phyloP scores from a whole-genome alignment of 1,140 invertebrate species.

The Pachyrhynchus sulphureomaculatus region DNA sequence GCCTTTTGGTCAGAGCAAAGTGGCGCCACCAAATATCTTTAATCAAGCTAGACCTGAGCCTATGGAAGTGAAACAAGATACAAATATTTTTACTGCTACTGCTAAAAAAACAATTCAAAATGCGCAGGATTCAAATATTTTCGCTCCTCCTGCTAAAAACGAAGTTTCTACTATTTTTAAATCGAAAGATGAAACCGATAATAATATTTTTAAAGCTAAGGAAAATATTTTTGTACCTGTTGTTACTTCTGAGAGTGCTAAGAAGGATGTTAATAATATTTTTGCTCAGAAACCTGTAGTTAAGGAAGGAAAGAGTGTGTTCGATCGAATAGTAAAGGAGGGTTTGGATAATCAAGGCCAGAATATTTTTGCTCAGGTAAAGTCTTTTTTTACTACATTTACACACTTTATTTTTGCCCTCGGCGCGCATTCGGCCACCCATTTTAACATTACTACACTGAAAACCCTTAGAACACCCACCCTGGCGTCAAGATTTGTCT shows the following conservation, averaged over 20 bases:
- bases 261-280: background rate
- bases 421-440: no score
- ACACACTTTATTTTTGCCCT: no score
- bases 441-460: no score
- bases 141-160: constrained; percentile 8
- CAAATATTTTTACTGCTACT: constrained; percentile 6
- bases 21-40: constrained; percentile 6
- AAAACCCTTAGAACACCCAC: no score
- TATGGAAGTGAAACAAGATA: background rate
- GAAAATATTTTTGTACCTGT: constrained; percentile 3
- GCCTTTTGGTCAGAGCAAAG: constrained; percentile 22
- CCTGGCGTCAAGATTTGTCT: no score
- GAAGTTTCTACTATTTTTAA: background rate
- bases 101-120: no score
- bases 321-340: no score
- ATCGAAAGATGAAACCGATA: background rate
- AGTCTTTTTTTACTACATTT: no score
- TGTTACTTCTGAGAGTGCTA: no score
- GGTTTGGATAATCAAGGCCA: no score
- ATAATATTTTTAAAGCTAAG: background rate
- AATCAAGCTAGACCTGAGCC: background rate
- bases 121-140: background rate
- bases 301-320: background rate
- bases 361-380: no score
- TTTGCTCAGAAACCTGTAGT: background rate